These are phyloP conservation scores for Pempheris klunzingeri DNA, from an alignment of 2,797 vertebrate species.

Conservation along the genomic window DNA sequence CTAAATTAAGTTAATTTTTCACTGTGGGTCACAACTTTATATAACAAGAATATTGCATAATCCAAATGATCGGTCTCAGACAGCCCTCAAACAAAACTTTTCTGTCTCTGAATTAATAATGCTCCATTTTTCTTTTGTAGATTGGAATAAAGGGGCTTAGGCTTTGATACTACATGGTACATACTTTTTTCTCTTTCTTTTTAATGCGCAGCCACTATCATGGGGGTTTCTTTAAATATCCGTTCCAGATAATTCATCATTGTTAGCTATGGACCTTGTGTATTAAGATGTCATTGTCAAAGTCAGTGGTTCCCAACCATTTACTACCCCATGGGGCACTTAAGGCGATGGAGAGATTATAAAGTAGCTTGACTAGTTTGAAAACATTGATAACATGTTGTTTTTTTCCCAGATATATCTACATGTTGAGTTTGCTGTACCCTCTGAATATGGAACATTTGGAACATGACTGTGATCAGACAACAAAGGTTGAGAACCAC, in stretches of 20 bases:
- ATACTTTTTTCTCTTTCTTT: background rate
- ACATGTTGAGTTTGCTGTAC: background rate
- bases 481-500: background rate
- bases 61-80: constrained; percentile 11
- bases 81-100: constrained; percentile 11
- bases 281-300: background rate
- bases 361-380: background rate
- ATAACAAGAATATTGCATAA: background rate
- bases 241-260: constrained; percentile 15
- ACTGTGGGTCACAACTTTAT: constrained; percentile 18
- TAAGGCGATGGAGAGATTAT: background rate
- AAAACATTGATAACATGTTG: background rate
- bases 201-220: background rate
- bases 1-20: background rate
- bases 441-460: too few relatives aligned
- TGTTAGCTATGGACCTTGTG: background rate
- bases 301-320: background rate
- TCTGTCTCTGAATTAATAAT: constrained; percentile 13
- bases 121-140: background rate
- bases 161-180: constrained; percentile 1
- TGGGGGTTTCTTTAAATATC: background rate
- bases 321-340: background rate
- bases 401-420: background rate
- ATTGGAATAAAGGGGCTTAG: background rate
- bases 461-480: background rate